phyloP scores from a whole-genome alignment of 2,888 invertebrate genomes.

The Cryptocephalus primarius region DNA sequence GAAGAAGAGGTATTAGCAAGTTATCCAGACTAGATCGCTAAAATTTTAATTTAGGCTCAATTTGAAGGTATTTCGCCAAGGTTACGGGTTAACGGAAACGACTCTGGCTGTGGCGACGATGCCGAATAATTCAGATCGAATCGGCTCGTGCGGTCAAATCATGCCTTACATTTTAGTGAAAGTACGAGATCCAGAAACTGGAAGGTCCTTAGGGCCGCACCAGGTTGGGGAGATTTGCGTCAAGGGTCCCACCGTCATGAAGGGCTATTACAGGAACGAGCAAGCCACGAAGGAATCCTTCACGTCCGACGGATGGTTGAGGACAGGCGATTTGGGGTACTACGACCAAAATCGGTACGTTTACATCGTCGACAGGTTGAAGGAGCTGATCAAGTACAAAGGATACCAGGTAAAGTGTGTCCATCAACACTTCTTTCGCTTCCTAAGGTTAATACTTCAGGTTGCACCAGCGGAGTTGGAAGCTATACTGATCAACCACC shows the following conservation, averaged over 20 bases:
- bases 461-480: slow-evolving; percentile 83
- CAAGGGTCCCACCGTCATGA: slow-evolving; percentile 43
- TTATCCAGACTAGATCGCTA: too few species aligned
- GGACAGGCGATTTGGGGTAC: slow-evolving; percentile 75
- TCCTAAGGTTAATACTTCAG: slow-evolving; percentile 25
- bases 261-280: slow-evolving; percentile 66
- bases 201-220: slow-evolving; percentile 47
- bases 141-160: slow-evolving; percentile 56
- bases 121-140: slow-evolving; percentile 15
- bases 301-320: slow-evolving; percentile 65
- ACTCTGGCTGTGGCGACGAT: slow-evolving; percentile 44
- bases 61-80: slow-evolving; percentile 51
- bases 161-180: slow-evolving; percentile 51
- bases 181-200: slow-evolving; percentile 52
- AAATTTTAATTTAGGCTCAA: slow-evolving; percentile 36
- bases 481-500: slow-evolving; percentile 61
- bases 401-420: slow-evolving; percentile 51
- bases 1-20: slow-evolving; percentile 30
- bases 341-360: slow-evolving; percentile 67
- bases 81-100: slow-evolving; percentile 68
- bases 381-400: slow-evolving; percentile 86
- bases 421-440: too few species aligned
- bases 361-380: slow-evolving; percentile 74
- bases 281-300: slow-evolving; percentile 52
- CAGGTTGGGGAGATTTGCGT: slow-evolving; percentile 72